phyloP scores from a whole-genome alignment of 2,113 vertebrate species.

The Austrofundulus limnaeus region DNA sequence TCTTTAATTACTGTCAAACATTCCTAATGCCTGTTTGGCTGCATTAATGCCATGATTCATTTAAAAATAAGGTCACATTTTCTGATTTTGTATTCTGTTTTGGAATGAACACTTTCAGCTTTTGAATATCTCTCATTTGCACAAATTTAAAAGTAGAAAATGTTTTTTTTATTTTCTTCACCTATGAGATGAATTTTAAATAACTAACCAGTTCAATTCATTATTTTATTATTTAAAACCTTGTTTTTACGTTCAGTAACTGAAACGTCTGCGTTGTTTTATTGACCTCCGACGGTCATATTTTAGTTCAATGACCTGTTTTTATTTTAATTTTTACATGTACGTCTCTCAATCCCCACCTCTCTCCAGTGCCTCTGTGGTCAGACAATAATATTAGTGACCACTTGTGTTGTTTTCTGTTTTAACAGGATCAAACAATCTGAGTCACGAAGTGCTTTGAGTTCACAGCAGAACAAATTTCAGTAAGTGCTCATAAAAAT shows the following conservation, averaged over 20 bases:
- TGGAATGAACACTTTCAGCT: neutral
- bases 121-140: slow-evolving; percentile 1
- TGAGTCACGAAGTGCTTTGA: slow-evolving; percentile 70
- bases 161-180: slow-evolving; percentile 25
- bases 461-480: slow-evolving; percentile 64
- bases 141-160: slow-evolving; percentile 17
- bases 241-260: slow-evolving; percentile 22
- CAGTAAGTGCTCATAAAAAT: slow-evolving; percentile 70
- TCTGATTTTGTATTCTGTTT: slow-evolving; percentile 2
- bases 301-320: slow-evolving; percentile 53
- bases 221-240: slow-evolving; percentile 9
- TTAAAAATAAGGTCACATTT: slow-evolving; percentile 14
- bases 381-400: slow-evolving; percentile 36
- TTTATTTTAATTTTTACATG: slow-evolving; percentile 18
- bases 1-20: neutral
- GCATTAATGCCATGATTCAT: neutral
- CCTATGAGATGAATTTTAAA: slow-evolving; percentile 27
- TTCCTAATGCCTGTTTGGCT: slow-evolving; percentile 2
- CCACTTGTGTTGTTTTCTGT: slow-evolving; percentile 60
- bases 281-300: slow-evolving; percentile 54
- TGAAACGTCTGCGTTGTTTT: slow-evolving; percentile 41
- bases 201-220: slow-evolving; percentile 5
- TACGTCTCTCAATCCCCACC: no score
- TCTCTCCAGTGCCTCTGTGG: slow-evolving; percentile 8
- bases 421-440: slow-evolving; percentile 61